Percentiles rank a stretch among this genome's conserved stretches.
Conservation (phyloP, 2,888 invertebrate species). For the Polyploca ridens region DNA sequence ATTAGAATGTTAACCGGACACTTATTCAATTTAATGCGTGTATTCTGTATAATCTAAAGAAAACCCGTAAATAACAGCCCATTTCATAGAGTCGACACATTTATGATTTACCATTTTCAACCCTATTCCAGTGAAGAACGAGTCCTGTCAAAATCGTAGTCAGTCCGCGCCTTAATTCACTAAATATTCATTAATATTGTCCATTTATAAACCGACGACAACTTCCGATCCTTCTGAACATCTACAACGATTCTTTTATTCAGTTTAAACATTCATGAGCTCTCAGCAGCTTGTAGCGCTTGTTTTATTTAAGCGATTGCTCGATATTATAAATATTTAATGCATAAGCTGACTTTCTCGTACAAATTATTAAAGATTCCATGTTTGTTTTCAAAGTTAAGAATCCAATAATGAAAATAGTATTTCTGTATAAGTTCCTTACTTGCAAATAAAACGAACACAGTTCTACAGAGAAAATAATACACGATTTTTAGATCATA, state of each 20-base stretch:
- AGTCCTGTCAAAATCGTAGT: too few relatives aligned
- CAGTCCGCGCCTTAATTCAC: neutral
- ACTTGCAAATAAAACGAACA: neutral
- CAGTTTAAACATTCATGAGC: conserved; percentile 29
- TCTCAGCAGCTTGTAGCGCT: conserved; percentile 9
- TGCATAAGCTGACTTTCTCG: neutral
- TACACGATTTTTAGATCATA: too few relatives aligned
- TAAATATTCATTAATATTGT: neutral
- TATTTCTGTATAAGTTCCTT: too few relatives aligned
- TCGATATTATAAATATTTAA: neutral
- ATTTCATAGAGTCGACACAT: too few relatives aligned
- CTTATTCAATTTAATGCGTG: too few relatives aligned
- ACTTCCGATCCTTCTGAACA: neutral
- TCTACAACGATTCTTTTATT: conserved; percentile 11
- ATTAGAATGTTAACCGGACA: too few relatives aligned
- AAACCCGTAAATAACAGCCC: too few relatives aligned
- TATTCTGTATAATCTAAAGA: too few relatives aligned
- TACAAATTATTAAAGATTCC: neutral
- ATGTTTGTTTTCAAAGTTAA: neutral
- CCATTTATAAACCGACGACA: neutral
- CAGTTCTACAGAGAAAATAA: too few relatives aligned
- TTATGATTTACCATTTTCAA: too few relatives aligned
- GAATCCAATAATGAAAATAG: too few relatives aligned
- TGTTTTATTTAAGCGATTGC: conserved; percentile 7
- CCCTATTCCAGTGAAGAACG: too few relatives aligned